Evolutionary conservation across 2,113 vertebrate genomes (phyloP).

Genomic region (Upupa epops): DNA sequence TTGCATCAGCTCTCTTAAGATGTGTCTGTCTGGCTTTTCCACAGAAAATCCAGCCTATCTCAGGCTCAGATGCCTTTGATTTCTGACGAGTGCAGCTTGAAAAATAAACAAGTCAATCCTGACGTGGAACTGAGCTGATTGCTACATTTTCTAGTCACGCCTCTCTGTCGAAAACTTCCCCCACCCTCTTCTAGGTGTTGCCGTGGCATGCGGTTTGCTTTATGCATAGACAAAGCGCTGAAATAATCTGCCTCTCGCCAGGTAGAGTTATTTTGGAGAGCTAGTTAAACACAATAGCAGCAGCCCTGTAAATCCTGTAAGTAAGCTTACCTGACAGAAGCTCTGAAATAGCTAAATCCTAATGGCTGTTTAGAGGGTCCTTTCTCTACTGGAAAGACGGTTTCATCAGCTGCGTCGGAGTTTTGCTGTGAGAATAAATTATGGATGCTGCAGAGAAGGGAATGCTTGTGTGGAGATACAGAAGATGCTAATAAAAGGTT

Average conservation of each 20-base stretch:
- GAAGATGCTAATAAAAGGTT: conserved; percentile 51
- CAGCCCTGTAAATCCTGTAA: neutral
- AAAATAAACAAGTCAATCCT: conserved; percentile 65
- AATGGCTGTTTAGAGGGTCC: conserved; percentile 21
- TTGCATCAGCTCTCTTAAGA: neutral
- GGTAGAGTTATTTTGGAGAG: conserved; percentile 42
- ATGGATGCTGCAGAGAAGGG: conserved; percentile 44
- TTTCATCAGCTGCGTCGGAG: neutral
- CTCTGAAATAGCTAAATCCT: neutral
- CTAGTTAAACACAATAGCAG: conserved; percentile 29
- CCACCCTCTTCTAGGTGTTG: conserved; percentile 76
- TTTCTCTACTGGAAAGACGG: neutral
- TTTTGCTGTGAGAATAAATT: conserved; percentile 1
- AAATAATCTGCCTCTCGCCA: conserved; percentile 34
- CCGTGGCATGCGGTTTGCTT: conserved; percentile 61
- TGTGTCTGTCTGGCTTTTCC: conserved; percentile 3
- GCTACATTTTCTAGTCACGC: conserved; percentile 56
- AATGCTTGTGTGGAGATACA: neutral
- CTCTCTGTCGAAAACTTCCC: conserved; percentile 73
- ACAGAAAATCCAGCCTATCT: neutral
- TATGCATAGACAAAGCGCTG: conserved; percentile 32
- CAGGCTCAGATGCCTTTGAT: neutral
- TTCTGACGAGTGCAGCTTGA: neutral
- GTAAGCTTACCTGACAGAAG: neutral
- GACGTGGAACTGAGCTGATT: conserved; percentile 55